phyloP scores from a whole-genome alignment of 1,140 invertebrate genomes.

The Nasonia giraulti region DNA sequence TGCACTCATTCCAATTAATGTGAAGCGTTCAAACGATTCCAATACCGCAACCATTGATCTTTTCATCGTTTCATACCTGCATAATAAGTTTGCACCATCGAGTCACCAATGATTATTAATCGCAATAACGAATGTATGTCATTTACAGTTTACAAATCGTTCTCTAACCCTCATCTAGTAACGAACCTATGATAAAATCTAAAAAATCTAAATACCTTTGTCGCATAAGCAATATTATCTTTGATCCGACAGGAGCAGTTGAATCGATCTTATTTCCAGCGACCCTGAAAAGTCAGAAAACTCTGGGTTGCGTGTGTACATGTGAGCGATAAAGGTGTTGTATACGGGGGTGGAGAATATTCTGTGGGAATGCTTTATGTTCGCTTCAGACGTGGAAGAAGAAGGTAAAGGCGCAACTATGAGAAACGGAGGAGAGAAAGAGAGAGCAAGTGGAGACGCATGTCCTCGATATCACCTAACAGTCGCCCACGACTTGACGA shows the following conservation, averaged over 20 bases:
- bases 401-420: not conserved
- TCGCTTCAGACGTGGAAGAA: not conserved
- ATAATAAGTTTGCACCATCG: too few species aligned
- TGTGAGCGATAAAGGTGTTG: not conserved
- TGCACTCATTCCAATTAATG: too few species aligned
- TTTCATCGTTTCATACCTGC: too few species aligned
- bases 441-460: not conserved
- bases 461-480: slow-evolving; percentile 2
- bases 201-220: too few species aligned
- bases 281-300: slow-evolving; percentile 9
- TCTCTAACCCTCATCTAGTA: too few species aligned
- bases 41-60: too few species aligned
- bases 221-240: not conserved
- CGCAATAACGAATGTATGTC: too few species aligned
- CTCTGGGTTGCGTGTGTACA: not conserved
- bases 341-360: not conserved
- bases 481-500: slow-evolving; percentile 15
- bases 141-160: too few species aligned
- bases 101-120: too few species aligned
- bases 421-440: not conserved
- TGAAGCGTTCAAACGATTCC: too few species aligned
- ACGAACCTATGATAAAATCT: too few species aligned
- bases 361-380: slow-evolving; percentile 2
- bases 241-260: not conserved
- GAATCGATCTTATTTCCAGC: not conserved